Evolutionary conservation across 35 echinoderm and acorn worm genomes (phyloP).

Genomic region (Antedon bifida): DNA sequence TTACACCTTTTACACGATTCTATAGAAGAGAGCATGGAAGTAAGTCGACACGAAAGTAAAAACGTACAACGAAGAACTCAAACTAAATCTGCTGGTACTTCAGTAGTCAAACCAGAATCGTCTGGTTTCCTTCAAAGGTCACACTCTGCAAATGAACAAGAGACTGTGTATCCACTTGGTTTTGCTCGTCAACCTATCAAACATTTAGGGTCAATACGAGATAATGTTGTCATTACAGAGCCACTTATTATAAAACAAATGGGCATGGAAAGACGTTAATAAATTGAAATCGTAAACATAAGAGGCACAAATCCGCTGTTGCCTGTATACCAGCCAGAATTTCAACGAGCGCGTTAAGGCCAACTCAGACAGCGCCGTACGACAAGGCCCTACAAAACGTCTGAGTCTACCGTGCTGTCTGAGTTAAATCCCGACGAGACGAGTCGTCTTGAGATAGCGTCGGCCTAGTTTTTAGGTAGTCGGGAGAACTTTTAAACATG

Average conservation of each 20-base stretch:
- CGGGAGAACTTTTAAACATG: too few relatives aligned
- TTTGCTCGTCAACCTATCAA: neutral
- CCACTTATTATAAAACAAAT: neutral
- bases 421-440: too few relatives aligned
- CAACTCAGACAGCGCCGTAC: too few relatives aligned
- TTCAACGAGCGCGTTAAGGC: too few relatives aligned
- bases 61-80: neutral
- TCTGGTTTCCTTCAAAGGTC: neutral
- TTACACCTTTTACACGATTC: neutral
- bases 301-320: too few relatives aligned
- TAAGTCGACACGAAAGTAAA: neutral
- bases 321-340: too few relatives aligned
- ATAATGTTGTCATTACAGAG: neutral
- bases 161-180: neutral
- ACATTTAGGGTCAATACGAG: neutral
- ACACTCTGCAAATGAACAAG: neutral
- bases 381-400: too few relatives aligned
- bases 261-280: neutral
- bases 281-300: too few relatives aligned
- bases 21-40: neutral
- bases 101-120: neutral
- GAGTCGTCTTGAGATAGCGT: too few relatives aligned
- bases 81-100: neutral
- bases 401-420: too few relatives aligned
- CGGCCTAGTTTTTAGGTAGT: too few relatives aligned